These are phyloP conservation scores for Pterocles orientalis DNA, from an alignment of 2,113 vertebrate genomes.

Conservation along the genomic window DNA sequence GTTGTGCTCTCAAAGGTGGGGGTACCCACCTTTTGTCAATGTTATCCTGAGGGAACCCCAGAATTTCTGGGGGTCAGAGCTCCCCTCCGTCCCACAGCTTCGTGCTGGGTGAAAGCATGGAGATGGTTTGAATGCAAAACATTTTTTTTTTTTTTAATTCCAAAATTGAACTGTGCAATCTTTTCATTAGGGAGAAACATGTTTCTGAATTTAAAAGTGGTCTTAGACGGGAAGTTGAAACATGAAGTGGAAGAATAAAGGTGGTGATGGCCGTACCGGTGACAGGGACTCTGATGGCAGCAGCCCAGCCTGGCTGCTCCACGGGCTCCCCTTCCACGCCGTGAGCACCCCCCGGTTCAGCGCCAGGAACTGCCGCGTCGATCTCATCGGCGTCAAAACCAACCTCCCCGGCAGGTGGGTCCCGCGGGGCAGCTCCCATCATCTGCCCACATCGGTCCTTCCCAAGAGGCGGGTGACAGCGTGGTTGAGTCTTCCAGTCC, in stretches of 20 bases:
- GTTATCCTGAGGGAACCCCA: too few relatives aligned
- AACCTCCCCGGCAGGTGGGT: conserved; percentile 59
- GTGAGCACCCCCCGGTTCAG: background rate
- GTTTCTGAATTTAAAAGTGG: background rate
- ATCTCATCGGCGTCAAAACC: background rate
- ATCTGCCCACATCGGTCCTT: rapidly evolving
- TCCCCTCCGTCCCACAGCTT: background rate
- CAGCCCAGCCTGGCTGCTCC: background rate
- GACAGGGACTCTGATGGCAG: background rate
- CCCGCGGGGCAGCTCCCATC: rapidly evolving
- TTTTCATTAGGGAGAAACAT: background rate
- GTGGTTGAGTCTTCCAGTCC: rapidly evolving
- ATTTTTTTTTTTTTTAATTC: background rate
- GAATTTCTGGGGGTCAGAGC: background rate
- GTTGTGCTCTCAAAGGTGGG: background rate
- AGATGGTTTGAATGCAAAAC: background rate
- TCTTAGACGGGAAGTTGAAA: background rate
- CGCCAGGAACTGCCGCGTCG: background rate
- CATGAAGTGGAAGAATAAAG: background rate
- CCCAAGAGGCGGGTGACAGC: background rate
- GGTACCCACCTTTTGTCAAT: background rate
- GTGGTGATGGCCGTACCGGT: background rate
- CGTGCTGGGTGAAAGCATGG: background rate
- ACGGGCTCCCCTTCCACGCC: rapidly evolving
- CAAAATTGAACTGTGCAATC: rapidly evolving